These are phyloP conservation scores for Lysiphlebus fabarum DNA, from an alignment of 1,140 invertebrate species.

Conservation along the genomic window DNA sequence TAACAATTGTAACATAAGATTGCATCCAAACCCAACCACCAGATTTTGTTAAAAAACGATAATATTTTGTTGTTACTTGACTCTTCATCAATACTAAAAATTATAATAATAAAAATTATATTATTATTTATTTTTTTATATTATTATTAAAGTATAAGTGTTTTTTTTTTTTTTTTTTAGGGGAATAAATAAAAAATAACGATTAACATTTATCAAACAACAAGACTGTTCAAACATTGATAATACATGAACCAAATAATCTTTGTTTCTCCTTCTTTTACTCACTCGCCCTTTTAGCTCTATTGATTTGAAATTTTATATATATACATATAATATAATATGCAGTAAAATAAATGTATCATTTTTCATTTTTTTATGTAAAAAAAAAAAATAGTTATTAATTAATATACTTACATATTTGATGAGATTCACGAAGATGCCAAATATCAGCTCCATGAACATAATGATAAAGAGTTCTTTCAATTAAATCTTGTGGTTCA, in stretches of 20 bases:
- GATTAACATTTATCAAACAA: constrained; percentile 44
- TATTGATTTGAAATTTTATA: constrained; percentile 4
- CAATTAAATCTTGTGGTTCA: constrained; percentile 94
- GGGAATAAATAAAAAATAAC: constrained; percentile 27
- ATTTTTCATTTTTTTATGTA: background rate
- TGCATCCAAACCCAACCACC: constrained; percentile 99
- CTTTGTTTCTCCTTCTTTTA: constrained; percentile 31
- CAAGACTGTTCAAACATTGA: constrained; percentile 55
- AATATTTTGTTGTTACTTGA: constrained; percentile 96
- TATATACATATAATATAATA: constrained; percentile 3
- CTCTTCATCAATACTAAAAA: constrained; percentile 85
- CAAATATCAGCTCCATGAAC: constrained; percentile 87
- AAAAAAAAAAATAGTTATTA: constrained; percentile 3
- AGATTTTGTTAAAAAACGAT: constrained; percentile 89
- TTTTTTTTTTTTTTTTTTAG: no score
- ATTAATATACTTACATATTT: constrained; percentile 73
- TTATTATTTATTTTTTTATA: constrained; percentile 6
- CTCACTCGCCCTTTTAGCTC: background rate
- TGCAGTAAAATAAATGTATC: background rate
- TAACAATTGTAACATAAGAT: constrained; percentile 94
- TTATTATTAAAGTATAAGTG: no score
- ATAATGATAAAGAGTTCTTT: constrained; percentile 95
- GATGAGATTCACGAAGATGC: constrained; percentile 82
- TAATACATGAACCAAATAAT: constrained; percentile 44
- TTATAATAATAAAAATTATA: constrained; percentile 24